phyloP scores from a whole-genome alignment of 2,797 vertebrate genomes.

The Calcarius lapponicus region DNA sequence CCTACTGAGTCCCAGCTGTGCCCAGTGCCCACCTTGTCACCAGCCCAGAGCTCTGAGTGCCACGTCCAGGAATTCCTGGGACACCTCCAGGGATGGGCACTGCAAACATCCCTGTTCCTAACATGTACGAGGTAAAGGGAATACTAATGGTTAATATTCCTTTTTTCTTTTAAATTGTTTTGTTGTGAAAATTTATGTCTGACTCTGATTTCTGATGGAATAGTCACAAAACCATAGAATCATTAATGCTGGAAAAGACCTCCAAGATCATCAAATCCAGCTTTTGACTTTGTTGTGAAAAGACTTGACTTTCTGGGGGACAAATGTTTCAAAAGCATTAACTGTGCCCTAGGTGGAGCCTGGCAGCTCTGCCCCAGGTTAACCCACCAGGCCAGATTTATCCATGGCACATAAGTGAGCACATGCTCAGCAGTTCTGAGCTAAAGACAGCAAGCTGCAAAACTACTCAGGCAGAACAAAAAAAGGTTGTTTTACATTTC shows the following conservation, averaged over 20 bases:
- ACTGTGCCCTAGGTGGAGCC: background rate
- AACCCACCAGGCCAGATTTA: background rate
- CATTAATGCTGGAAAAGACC: background rate
- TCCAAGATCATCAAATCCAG: too few species aligned
- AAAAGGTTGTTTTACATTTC: background rate
- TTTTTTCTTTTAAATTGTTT: background rate
- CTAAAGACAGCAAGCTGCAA: background rate
- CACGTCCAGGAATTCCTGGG: background rate
- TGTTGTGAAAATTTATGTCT: background rate
- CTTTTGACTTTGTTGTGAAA: background rate
- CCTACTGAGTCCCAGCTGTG: background rate
- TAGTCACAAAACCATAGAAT: background rate
- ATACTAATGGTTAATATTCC: background rate
- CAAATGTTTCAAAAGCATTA: background rate
- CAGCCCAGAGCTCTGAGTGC: background rate
- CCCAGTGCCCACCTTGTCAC: fast-evolving
- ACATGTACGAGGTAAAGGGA: background rate
- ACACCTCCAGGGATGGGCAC: background rate
- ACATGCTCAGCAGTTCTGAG: background rate
- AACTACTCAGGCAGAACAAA: background rate
- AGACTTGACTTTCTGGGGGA: background rate
- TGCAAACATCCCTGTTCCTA: background rate
- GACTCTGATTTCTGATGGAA: background rate
- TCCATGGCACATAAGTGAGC: background rate
- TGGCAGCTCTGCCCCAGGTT: background rate